Base-by-base conservation (phyloP, 2,888 invertebrate species). In the Noctua janthina region DNA sequence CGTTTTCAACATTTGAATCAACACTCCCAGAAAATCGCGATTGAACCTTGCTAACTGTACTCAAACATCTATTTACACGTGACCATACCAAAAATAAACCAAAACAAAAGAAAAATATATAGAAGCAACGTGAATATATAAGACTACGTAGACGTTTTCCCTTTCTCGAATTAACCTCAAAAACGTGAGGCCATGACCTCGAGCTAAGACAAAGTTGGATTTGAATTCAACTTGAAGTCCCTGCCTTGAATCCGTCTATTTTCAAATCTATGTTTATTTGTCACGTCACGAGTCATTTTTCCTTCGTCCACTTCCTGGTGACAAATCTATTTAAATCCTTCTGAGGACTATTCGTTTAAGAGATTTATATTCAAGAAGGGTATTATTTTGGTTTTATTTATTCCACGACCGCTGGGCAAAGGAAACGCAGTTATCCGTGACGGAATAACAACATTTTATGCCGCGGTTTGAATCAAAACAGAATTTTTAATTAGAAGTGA, bases 361-460 rank as follows among this genome's bases (percentile, higher is more conserved):
- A 79, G 35, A 76, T 80, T 86, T 74, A 76, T 84, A 82, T 84
- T 84, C 84, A 69, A 69, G 67, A 17, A 76, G 75, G 80, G 79
- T 82, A 68, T 77, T 54, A 23, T 43, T 73, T 78, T 73, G 69
- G 78, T 43, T 66, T 71, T 59, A 76, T 17, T 59, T 20, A 76
- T 72, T 54, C 75, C 56, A 43, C n/a, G 62, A 46, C 39, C n/a
- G 51, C 11, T 64, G 59, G 56, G 39, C 68, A 67, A 56, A 80
- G 68, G 75, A 78, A 83, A 83, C 29, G 35, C 43, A 74, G 46
- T 62, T 77, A 73, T 73, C n/a, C 54, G 39, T 49, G 39, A 39
- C 23, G 23, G 59, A 84, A 80, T 78, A 74, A 66, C 20, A 76
- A 66, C 46, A 46, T 17, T 35, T 43, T 15, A 43, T 51, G 66